Conservation (phyloP, 2,113 vertebrate genomes). For the Protobothrops flavoviridis region DNA sequence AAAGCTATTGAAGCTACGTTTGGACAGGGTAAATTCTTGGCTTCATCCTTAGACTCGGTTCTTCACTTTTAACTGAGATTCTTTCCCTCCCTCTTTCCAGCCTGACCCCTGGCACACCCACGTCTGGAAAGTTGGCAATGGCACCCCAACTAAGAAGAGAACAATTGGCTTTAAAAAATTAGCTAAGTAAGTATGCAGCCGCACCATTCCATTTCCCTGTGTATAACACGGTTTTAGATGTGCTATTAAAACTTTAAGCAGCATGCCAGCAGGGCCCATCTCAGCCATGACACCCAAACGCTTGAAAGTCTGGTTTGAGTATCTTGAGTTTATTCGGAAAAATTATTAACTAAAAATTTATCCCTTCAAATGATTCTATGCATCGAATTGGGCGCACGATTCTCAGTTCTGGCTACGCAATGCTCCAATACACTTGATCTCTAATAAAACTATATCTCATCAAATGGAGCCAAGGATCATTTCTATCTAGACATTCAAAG, state of each 20-base stretch:
- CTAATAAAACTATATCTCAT: neutral
- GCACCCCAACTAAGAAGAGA: constrained; percentile 95
- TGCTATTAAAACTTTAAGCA: neutral
- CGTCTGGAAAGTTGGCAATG: constrained; percentile 92
- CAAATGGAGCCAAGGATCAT: neutral
- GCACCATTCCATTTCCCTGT: neutral
- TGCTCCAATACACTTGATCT: too few species aligned
- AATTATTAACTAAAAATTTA: neutral
- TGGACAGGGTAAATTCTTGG: neutral
- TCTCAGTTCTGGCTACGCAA: too few species aligned
- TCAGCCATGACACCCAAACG: neutral
- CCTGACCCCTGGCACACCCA: constrained; percentile 93
- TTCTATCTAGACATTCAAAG: neutral
- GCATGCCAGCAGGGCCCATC: neutral
- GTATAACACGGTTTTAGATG: neutral
- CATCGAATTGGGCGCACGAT: neutral
- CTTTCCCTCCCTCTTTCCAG: constrained; percentile 61
- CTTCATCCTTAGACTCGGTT: neutral
- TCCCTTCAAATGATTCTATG: neutral
- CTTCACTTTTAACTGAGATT: neutral
- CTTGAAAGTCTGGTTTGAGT: neutral
- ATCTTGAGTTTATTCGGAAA: neutral
- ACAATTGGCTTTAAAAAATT: constrained; percentile 98
- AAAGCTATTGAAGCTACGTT: neutral
- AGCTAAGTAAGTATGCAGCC: constrained; percentile 84